Base-by-base conservation (phyloP, 2,888 invertebrate genomes). In the Nomada ferruginata region DNA sequence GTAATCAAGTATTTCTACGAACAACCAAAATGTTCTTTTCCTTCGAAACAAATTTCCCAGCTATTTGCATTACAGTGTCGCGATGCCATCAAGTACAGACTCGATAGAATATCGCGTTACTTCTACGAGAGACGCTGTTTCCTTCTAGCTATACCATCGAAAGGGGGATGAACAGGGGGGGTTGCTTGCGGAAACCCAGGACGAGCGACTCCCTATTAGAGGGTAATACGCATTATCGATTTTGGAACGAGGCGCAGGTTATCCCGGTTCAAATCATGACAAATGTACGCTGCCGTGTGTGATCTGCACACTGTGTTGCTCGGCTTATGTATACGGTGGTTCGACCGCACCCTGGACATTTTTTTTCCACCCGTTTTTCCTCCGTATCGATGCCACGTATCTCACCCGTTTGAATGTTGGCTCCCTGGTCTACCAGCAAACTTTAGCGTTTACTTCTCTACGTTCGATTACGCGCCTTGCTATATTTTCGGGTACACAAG, bases 171-270 rank as follows among this genome's bases (percentile, higher is more conserved):
- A n/a, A 55, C 29, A 47, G 10, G 29, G 10, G 29, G 61, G 59
- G 42, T 50, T 50, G 57, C 44, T 1, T 42, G 71, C n/a, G 65
- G 72, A 80, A 81, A 76, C 66, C 82, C 57, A 73, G 77, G 71
- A 71, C 72, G 82, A 63, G 76, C 79, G 84, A 89, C 81, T 86
- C 85, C 82, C 81, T 89, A 89, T 89, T 89, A 89, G 84, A 86
- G 86, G 84, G 80, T 89, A 89, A 87, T 89, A 86, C 80, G 86
- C 87, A 89, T 85, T 87, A 89, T 89, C 84, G 87, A 89, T 89
- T 89, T 89, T 82, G 81, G 78, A 82, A 85, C 82, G 86, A 72
- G 76, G 75, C 78, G 70, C 76, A 83, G 87, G 84, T 86, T 87
- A 89, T 87, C 83, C 76, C 76, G 70, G 81, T 87, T 85, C 78